These are phyloP conservation scores for Peromyscus polionotus DNA, from an alignment of 2,113 vertebrate species.

Conservation along the genomic window DNA sequence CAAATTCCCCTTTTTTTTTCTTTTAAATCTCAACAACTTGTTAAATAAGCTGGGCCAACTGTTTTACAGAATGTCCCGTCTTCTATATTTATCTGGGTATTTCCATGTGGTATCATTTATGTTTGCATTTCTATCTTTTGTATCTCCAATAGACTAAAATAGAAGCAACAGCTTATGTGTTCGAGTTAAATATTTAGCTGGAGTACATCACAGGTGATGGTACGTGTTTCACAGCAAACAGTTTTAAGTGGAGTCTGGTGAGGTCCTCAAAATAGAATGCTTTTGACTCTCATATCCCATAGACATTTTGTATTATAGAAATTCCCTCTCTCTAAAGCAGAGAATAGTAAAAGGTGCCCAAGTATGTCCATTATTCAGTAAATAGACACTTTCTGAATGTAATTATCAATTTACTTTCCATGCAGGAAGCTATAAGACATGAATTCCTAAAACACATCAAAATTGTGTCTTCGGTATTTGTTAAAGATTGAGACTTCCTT, in stretches of 20 bases:
- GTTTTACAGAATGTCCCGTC: background rate
- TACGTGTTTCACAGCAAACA: background rate
- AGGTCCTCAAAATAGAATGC: conserved; percentile 22
- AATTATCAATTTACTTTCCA: background rate
- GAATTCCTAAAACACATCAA: background rate
- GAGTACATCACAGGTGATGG: background rate
- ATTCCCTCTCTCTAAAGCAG: background rate
- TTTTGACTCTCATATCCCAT: background rate
- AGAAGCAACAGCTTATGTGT: conserved; percentile 20
- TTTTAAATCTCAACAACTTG: conserved; percentile 28
- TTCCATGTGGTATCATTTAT: background rate
- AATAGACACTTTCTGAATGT: background rate
- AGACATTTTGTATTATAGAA: background rate
- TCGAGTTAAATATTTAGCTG: conserved; percentile 59
- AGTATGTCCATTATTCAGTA: background rate
- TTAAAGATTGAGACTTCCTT: conserved; percentile 16
- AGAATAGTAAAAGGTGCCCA: background rate
- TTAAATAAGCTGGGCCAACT: conserved; percentile 39
- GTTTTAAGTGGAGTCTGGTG: conserved; percentile 1
- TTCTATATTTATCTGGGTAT: conserved; percentile 47
- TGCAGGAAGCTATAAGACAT: background rate
- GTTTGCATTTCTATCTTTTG: background rate
- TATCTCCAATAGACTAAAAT: background rate
- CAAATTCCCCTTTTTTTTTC: background rate
- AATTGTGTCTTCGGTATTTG: background rate